phyloP scores from a whole-genome alignment of 2,888 invertebrate genomes.

The Eristalinus aeneus region DNA sequence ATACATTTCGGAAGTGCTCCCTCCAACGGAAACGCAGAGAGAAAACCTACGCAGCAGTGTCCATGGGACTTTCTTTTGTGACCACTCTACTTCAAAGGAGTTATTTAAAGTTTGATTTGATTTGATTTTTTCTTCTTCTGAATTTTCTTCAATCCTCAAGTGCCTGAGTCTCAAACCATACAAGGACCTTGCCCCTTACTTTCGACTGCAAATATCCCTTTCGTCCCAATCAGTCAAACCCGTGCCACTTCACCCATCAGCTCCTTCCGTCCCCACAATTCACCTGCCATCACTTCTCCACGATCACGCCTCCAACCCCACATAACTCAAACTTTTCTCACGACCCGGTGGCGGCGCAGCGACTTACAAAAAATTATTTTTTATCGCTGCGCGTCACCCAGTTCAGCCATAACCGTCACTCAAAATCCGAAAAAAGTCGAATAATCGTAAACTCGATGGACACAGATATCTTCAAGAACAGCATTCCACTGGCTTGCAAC shows the following conservation, averaged over 20 bases:
- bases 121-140: too few species aligned
- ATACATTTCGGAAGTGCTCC: too few species aligned
- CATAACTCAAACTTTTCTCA: background rate
- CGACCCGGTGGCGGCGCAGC: background rate
- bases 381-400: conserved; percentile 2
- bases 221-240: too few species aligned
- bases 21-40: too few species aligned
- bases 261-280: background rate
- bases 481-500: conserved; percentile 72
- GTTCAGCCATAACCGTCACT: conserved; percentile 34
- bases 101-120: too few species aligned
- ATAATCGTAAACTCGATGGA: conserved; percentile 41
- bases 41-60: too few species aligned
- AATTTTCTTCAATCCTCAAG: too few species aligned
- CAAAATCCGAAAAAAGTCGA: conserved; percentile 29
- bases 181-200: too few species aligned
- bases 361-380: background rate
- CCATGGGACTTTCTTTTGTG: too few species aligned
- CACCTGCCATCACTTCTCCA: background rate
- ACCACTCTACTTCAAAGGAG: too few species aligned
- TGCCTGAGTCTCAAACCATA: too few species aligned
- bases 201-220: too few species aligned
- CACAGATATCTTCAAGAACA: conserved; percentile 33
- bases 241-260: background rate
- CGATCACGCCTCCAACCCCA: background rate